Evolutionary conservation across 2,113 vertebrate species (phyloP), one percentile per base, ranked within the genome.

Genomic region (Calyptomena viridis): DNA sequence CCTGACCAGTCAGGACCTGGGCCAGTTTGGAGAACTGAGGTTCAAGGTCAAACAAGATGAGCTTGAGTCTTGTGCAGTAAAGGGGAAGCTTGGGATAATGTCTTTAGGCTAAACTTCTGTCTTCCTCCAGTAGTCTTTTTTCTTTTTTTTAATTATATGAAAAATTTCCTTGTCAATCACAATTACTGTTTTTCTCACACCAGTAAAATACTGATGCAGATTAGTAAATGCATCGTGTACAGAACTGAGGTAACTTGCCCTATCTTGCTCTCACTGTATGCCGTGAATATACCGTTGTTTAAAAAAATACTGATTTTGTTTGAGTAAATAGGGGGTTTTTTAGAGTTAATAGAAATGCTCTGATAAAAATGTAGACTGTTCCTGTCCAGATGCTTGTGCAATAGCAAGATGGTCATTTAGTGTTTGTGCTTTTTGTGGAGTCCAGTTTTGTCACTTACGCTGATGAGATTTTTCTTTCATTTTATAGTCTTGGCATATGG

Each of bases 241-340:
- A 75, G 40, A 82, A 66, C 27, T 78, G 25, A 55, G 31, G 17
- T 59, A 37, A 59, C 39, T 73, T 96, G n/a, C 62, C 15, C 21
- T 90, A 3, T 30, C 69, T 77, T 86, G 11, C 24, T 33, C 18
- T 76, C 14, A 18, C 28, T 59, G 40, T 59, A 40, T 80, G 25
- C 39, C 30, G 16, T 56, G 4, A 63, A 59, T 81, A n/a, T 71
- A 9, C 11, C 39, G 20, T 62, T 59, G n/a, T 71, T 88, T 58
- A 19, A 77, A 84, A 81, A 68, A 81, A 63, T 7, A 13, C 3
- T 15, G 5, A 8, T 89, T 85, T 76, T 63, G 10, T 52, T 67
- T 50, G 47, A 78, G 28, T 56, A 63, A 35, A 47, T 44, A 0
- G 3, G 12, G 3, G 0, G 0, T 6, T 44, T 87, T 63, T 72